Percentiles rank a stretch among this genome's conserved stretches.
phyloP scores from a whole-genome alignment of 1,140 invertebrate genomes.

The Zaprionus tsacasi region DNA sequence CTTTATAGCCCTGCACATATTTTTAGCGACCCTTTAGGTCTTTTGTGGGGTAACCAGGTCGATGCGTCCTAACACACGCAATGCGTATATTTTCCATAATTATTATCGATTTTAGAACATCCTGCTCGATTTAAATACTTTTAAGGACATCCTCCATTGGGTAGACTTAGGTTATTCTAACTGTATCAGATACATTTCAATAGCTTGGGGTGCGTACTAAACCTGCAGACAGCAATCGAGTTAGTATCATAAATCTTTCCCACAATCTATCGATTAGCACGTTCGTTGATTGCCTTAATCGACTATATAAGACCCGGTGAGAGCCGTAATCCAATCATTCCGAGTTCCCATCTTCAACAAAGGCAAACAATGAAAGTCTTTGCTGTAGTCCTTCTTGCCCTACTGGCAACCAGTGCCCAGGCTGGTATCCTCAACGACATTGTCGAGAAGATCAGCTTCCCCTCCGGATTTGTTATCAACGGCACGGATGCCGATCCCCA shows the following conservation, averaged over 20 bases:
- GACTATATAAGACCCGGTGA: conserved; percentile 48
- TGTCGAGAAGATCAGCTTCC: conserved; percentile 63
- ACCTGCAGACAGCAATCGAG: too few species aligned
- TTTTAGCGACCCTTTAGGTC: conserved; percentile 64
- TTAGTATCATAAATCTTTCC: conserved; percentile 57
- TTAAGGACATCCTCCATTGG: neutral
- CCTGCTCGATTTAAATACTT: neutral
- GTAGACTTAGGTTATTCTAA: neutral
- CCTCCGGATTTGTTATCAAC: conserved; percentile 77
- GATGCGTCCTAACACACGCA: conserved; percentile 22
- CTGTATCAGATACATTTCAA: neutral
- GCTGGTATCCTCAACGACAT: conserved; percentile 48
- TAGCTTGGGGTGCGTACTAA: too few species aligned
- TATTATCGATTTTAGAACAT: neutral
- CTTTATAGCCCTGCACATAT: conserved; percentile 44
- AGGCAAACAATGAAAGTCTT: conserved; percentile 66
- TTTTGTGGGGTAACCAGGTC: conserved; percentile 3
- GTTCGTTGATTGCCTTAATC: neutral
- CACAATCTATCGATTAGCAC: conserved; percentile 43
- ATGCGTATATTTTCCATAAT: conserved; percentile 2
- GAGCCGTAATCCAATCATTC: neutral
- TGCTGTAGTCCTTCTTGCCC: conserved; percentile 53
- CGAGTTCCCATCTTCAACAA: conserved; percentile 16
- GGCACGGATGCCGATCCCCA: conserved; percentile 74
- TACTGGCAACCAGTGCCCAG: conserved; percentile 55